Conservation (phyloP, 2,797 vertebrate genomes). For the Macroramphosus scolopax region DNA sequence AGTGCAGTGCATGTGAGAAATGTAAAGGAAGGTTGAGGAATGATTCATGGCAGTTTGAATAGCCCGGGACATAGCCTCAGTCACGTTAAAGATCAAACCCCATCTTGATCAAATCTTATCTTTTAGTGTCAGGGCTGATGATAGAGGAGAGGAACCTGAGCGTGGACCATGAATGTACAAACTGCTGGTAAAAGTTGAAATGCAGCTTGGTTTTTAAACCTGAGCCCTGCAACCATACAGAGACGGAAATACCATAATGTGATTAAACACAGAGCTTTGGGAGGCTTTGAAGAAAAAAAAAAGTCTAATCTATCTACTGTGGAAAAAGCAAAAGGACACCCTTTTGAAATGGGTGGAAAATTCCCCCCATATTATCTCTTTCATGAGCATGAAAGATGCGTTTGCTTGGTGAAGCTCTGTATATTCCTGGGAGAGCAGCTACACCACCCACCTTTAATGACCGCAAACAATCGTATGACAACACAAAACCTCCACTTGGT, state of each 20-base stretch:
- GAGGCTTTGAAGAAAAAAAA: conserved; percentile 59
- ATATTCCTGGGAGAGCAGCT: conserved; percentile 45
- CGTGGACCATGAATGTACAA: conserved; percentile 62
- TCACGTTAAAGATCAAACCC: conserved; percentile 67
- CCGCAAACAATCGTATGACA: too few species aligned
- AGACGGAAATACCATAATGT: conserved; percentile 67
- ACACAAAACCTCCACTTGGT: conserved; percentile 49
- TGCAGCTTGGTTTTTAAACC: conserved; percentile 56
- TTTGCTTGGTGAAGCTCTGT: conserved; percentile 40
- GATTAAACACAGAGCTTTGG: conserved; percentile 73
- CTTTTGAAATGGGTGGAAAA: conserved; percentile 52
- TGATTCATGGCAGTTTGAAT: conserved; percentile 60
- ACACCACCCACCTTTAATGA: too few species aligned
- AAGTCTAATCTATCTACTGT: conserved; percentile 59
- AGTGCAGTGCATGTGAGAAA: conserved; percentile 25
- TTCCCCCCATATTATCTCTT: conserved; percentile 49
- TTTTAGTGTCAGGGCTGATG: conserved; percentile 56
- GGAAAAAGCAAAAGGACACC: conserved; percentile 58
- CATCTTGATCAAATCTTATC: conserved; percentile 65
- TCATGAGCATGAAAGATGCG: conserved; percentile 56
- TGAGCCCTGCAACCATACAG: conserved; percentile 59
- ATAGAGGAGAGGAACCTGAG: conserved; percentile 44
- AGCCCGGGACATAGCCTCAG: conserved; percentile 43
- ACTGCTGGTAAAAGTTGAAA: conserved; percentile 59
- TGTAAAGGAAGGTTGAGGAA: conserved; percentile 50